Base-by-base conservation (phyloP, 2,113 vertebrate species). In the Rhagologus leucostigma region DNA sequence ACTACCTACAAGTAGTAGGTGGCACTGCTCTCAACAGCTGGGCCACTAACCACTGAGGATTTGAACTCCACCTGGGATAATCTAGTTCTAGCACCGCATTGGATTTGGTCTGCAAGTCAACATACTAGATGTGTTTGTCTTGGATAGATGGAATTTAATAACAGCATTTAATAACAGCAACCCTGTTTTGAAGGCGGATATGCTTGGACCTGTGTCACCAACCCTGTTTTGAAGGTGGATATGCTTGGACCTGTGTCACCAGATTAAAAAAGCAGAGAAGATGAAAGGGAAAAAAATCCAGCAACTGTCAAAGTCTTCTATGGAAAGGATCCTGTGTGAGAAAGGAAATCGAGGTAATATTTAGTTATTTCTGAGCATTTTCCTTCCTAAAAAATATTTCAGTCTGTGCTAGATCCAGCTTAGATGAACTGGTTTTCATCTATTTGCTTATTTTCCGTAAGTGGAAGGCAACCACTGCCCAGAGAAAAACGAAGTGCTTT, bases 41-140 rank as follows among this genome's bases (percentile, higher is more conserved):
- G 18, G 14, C 39, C 46, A 74, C 35, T 16, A 52, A 69, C 17
- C 47, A 83, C 49, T 0, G 0, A 33, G 32, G 23, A 65, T n/a
- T 35, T 57, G 52, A 53, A n/a, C 22, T 63, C 29, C 62, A 83
- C 26, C 4, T 67, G 29, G n/a, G 33, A 82, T 39, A 55, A 55
- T 18, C 53, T 50, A 63, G 46, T n/a, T 44, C 19, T 53, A 59
- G 44, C 41, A 64, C 7, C 21, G 23, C 33, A 42, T 12, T 42
- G 59, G 20, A 46, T 49, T 33, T 57, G 42, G 56, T 22, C 35
- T 56, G 14, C 15, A 80, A 87, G 12, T 35, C 56, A 74, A 53
- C 35, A 35, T 27, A 42, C 12, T 23, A 65, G 26, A 42, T 20
- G 27, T 29, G 32, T 22, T 87, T 84, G 53, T 68, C 63, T 60